phyloP scores from a whole-genome alignment of 2,113 vertebrate species.

The Brachypteracias leptosomus region DNA sequence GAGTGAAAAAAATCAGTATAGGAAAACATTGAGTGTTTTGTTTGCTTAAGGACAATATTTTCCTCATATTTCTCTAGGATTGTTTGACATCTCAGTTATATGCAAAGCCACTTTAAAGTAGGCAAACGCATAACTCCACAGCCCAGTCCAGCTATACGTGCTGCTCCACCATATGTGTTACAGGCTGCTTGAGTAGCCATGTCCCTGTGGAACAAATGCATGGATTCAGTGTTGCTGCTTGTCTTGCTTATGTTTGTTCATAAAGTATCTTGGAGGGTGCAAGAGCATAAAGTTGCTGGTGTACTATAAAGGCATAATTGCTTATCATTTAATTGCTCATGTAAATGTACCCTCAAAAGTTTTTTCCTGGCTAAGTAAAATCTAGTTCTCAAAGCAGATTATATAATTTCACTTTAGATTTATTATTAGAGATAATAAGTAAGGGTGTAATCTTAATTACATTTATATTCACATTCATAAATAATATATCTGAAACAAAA shows the following conservation, averaged over 20 bases:
- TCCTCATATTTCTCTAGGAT: neutral
- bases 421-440: neutral
- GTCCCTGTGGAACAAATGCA: neutral
- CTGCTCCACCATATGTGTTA: neutral
- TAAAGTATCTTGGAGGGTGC: neutral
- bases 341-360: neutral
- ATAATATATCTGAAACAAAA: neutral
- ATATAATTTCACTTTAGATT: neutral
- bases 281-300: neutral
- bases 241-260: neutral
- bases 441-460: neutral
- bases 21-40: neutral
- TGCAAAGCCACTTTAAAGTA: neutral
- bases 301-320: neutral
- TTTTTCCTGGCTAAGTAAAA: neutral
- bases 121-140: neutral
- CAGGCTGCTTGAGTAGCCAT: neutral
- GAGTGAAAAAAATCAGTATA: conserved; percentile 40
- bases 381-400: neutral
- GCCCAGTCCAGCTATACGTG: rapidly evolving
- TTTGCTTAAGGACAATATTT: neutral
- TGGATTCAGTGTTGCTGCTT: neutral
- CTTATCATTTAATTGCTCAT: neutral
- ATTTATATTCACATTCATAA: neutral
- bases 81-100: neutral